phyloP scores from a whole-genome alignment of 2,888 invertebrate genomes.

The Frankliniella intonsa region DNA sequence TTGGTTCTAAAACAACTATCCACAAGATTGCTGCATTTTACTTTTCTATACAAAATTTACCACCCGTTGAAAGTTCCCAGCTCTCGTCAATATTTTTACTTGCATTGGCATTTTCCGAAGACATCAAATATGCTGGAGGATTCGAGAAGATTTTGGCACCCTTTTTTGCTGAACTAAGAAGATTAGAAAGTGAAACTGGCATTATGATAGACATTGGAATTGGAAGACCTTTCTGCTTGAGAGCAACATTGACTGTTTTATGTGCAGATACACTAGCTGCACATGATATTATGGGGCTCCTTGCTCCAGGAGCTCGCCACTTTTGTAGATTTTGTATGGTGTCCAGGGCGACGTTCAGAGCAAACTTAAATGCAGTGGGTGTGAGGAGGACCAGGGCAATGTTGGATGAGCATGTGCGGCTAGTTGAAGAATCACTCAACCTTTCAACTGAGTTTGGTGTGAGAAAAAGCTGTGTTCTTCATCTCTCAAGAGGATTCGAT shows the following conservation, averaged over 20 bases:
- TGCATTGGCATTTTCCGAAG: not conserved
- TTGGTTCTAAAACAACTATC: not conserved
- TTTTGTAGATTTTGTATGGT: not conserved
- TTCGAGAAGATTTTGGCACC: constrained; percentile 12
- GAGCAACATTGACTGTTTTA: not conserved
- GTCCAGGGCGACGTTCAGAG: not conserved
- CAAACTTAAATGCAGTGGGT: not conserved
- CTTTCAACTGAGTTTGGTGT: not conserved
- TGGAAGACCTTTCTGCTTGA: not conserved
- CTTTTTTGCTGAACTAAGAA: not conserved
- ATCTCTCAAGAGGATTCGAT: not conserved
- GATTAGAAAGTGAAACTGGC: not conserved
- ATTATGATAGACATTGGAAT: not conserved
- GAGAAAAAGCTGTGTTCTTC: not conserved
- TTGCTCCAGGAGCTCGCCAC: not conserved
- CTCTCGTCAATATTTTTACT: not conserved
- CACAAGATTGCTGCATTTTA: constrained; percentile 18
- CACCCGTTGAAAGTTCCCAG: not conserved
- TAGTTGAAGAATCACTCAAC: not conserved
- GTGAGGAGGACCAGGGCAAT: not conserved
- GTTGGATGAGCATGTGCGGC: not conserved
- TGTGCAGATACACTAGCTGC: not conserved
- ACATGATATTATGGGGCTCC: not conserved
- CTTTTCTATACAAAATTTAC: not conserved
- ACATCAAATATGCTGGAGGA: not conserved